Conservation (phyloP, 2,888 invertebrate genomes). For the Nomada flava region DNA sequence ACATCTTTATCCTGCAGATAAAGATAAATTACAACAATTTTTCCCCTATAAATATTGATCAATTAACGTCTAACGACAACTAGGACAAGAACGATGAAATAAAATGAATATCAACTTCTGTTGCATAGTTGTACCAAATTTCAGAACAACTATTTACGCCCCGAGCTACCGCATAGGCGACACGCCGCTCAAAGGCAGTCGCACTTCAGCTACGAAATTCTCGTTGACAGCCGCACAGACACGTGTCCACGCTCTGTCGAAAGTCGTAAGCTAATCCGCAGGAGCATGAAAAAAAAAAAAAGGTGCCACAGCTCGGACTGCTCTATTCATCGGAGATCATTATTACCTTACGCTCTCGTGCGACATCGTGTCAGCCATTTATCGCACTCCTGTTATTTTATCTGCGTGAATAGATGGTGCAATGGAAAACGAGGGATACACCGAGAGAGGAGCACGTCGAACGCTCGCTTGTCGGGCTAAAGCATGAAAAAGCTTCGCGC, state of each 20-base stretch:
- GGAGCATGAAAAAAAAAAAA: neutral
- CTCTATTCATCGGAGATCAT: slow-evolving; percentile 18
- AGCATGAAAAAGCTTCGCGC: slow-evolving; percentile 55
- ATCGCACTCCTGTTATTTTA: slow-evolving; percentile 17
- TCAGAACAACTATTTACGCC: neutral
- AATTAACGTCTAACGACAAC: too few relatives aligned
- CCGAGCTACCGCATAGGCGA: too few relatives aligned
- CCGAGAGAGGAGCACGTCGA: neutral
- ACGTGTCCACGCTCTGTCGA: neutral
- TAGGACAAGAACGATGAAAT: neutral
- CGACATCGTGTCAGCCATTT: slow-evolving; percentile 16
- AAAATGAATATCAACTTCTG: neutral
- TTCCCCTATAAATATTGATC: too few relatives aligned
- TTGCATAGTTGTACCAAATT: neutral
- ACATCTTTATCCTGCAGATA: too few relatives aligned
- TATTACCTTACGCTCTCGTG: neutral
- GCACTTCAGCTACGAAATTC: slow-evolving; percentile 1
- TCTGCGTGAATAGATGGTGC: neutral
- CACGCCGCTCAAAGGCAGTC: neutral
- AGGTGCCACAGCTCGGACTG: neutral
- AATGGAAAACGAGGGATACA: neutral
- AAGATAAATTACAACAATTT: too few relatives aligned
- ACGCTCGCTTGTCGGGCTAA: slow-evolving; percentile 29
- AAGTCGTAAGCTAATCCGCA: neutral
- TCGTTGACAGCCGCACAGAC: neutral